Base-by-base conservation (phyloP, 2,888 invertebrate genomes). In the Ashinkailepas kermadecensis region DNA sequence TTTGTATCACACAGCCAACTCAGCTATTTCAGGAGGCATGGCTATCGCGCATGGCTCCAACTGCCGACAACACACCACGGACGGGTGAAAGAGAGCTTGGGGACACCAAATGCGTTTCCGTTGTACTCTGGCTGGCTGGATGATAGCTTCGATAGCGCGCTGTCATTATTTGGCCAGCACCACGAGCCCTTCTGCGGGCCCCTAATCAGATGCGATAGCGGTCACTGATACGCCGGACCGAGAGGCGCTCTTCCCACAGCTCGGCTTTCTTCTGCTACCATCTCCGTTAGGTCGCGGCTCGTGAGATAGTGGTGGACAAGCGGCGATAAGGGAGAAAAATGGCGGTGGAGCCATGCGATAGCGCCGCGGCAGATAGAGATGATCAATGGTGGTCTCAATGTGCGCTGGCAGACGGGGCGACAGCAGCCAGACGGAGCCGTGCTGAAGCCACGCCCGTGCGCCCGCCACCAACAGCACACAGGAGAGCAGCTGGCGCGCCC, bases 301-400 rank as follows among this genome's bases (percentile, higher is more conserved):
- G 74, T 3, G 74, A 54, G 74, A 74, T 74, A 74, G 74, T 54
- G 74, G 39, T 54, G 54, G 74, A 74, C 74, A 74, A 74, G 74
- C 9, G 56, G 54, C 21, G 74, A 74, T 74, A 74, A 18, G 2
- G 74, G 74, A 74, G 74, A 74, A 74, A 74, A 74, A 74, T 74
- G 74, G 56, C 74, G 21, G 18, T 10, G 13, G 21, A 2, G 56
- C 56, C 3, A 59, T 59, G 13, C 21, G 74, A 74, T 74, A 74
- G 39, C 74, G 10, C 12, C 25, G 8, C 74, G 18, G 54, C 18
- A 56, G 74, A 74, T 56, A 74, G 21, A 74, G 74, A 74, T 74
- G 74, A 74, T 74, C 74, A 74, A 74, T 74, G 74, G 21, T 15
- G 54, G 39, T 15, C 39, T 15, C 70, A 15, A 39, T 15, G 25